A percentile compares a stretch with the other conserved stretches of the same genome.
Evolutionary conservation across 2,888 invertebrate species (phyloP).

Genomic region (Andrena bucephala): DNA sequence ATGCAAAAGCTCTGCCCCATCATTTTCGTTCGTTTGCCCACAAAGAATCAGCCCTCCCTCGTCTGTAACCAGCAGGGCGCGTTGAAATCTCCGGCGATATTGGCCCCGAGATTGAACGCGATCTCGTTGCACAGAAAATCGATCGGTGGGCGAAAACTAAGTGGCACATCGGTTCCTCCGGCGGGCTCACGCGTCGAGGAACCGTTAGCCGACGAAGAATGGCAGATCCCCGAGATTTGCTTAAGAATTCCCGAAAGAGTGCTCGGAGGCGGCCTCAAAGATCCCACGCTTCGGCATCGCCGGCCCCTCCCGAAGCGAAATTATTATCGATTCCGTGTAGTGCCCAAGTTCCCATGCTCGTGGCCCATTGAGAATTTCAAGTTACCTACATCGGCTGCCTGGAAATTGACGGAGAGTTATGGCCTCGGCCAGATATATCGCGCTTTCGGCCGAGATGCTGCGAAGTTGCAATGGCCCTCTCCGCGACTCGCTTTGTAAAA

Average conservation of each 20-base stretch:
- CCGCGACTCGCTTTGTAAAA: constrained; percentile 47
- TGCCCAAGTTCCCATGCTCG: not conserved
- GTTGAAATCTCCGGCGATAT: not conserved
- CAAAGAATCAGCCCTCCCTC: not conserved
- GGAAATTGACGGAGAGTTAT: constrained; percentile 32
- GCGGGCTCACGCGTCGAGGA: not conserved
- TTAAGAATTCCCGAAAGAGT: constrained; percentile 11
- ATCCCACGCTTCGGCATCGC: too few relatives aligned
- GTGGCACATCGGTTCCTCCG: constrained; percentile 14
- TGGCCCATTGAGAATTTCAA: constrained; percentile 21
- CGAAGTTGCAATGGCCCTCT: constrained; percentile 16
- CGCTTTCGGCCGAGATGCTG: constrained; percentile 2
- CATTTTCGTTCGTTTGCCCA: not conserved
- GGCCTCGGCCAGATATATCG: constrained; percentile 23
- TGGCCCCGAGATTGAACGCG: constrained; percentile 5
- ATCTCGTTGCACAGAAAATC: constrained; percentile 26
- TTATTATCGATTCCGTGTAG: constrained; percentile 10
- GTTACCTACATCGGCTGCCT: constrained; percentile 1
- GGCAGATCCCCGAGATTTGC: constrained; percentile 31
- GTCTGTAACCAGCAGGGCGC: not conserved
- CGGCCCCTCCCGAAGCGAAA: not conserved
- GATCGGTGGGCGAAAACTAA: constrained; percentile 23
- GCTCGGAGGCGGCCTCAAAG: not conserved
- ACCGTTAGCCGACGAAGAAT: constrained; percentile 12
- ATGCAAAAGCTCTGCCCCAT: not conserved